Evolutionary conservation across 2,888 invertebrate species (phyloP).

Genomic region (Lycophotia porphyrea): DNA sequence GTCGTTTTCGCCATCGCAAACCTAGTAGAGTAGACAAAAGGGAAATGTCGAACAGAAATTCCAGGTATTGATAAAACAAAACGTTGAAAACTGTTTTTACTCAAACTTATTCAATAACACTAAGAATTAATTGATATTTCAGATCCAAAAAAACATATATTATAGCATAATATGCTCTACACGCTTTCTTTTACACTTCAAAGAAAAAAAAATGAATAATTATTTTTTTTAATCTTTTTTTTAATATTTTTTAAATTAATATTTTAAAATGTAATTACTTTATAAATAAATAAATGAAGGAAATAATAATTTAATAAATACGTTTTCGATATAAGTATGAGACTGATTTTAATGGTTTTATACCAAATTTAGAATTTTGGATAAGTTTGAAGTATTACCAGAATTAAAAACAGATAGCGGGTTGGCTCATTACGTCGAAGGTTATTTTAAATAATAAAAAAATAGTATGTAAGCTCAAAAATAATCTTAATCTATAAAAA

Average conservation of each 20-base stretch:
- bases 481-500: background rate
- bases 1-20: constrained; percentile 93
- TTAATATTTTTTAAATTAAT: too few relatives aligned
- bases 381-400: background rate
- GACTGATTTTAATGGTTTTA: background rate
- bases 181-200: background rate
- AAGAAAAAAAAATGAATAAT: too few relatives aligned
- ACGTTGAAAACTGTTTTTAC: background rate
- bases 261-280: too few relatives aligned
- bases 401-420: background rate
- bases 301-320: too few relatives aligned
- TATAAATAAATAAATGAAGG: too few relatives aligned
- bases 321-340: background rate
- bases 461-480: background rate
- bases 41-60: background rate
- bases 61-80: background rate
- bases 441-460: background rate
- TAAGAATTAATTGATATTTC: background rate
- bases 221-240: too few relatives aligned
- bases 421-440: background rate
- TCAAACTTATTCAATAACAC: background rate
- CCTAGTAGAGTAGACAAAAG: constrained; percentile 70
- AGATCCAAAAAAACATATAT: background rate
- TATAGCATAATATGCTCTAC: background rate
- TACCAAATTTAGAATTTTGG: background rate